Conservation (phyloP, 1,140 invertebrate species). For the Helicoverpa armigera region DNA sequence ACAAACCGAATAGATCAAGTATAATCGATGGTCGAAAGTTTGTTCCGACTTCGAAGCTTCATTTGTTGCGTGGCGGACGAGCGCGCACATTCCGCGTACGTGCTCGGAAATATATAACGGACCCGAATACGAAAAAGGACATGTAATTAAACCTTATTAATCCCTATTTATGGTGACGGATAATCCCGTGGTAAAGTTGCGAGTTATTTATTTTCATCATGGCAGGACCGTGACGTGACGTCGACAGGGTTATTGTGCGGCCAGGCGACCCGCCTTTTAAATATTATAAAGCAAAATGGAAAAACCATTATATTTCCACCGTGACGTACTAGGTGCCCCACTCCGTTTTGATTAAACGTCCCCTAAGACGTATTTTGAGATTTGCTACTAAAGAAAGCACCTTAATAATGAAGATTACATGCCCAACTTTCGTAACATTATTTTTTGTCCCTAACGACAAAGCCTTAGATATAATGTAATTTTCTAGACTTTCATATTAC, state of each 20-base stretch:
- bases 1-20: conserved; percentile 10
- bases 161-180: conserved; percentile 69
- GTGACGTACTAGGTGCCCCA: conserved; percentile 34
- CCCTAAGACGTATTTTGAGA: conserved; percentile 32
- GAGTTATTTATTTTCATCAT: conserved; percentile 33
- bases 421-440: conserved; percentile 27
- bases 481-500: conserved; percentile 14
- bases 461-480: conserved; percentile 19
- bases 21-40: conserved; percentile 48
- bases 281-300: conserved; percentile 42
- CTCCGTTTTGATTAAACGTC: conserved; percentile 43
- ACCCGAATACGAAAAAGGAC: conserved; percentile 60
- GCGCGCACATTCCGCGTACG: conserved; percentile 56
- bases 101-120: conserved; percentile 60
- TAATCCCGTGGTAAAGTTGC: conserved; percentile 59
- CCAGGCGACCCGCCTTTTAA: conserved; percentile 3
- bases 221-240: not conserved
- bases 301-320: conserved; percentile 40
- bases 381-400: conserved; percentile 29
- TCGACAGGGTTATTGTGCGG: conserved; percentile 13
- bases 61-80: conserved; percentile 52
- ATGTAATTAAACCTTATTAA: conserved; percentile 79
- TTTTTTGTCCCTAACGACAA: conserved; percentile 7
- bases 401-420: conserved; percentile 27
- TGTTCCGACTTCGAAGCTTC: conserved; percentile 45